Conservation (phyloP, 2,888 invertebrate species). For the Erebia epiphron region DNA sequence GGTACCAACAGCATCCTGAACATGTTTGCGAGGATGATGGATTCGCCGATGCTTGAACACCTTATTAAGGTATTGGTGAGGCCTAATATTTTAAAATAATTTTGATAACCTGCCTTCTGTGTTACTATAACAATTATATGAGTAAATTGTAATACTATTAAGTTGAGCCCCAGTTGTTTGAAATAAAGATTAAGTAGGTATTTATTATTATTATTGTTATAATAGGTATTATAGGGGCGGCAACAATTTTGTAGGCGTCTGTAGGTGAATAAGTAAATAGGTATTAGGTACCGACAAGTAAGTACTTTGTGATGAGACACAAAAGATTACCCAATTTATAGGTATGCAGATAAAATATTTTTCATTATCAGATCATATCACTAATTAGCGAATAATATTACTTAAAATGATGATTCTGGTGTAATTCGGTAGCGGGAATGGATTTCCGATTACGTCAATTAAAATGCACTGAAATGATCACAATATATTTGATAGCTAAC, state of each 20-base stretch:
- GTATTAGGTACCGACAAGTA: neutral
- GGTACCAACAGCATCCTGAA: no score
- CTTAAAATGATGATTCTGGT: constrained; percentile 13
- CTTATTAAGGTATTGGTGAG: no score
- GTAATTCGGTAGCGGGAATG: constrained; percentile 35
- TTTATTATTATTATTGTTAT: no score
- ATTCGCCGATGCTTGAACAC: no score
- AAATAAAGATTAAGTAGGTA: no score
- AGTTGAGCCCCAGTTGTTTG: no score
- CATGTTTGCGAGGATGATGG: no score
- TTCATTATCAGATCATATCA: constrained; percentile 32
- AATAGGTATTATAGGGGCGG: neutral
- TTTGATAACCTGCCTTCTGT: no score
- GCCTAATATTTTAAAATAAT: no score
- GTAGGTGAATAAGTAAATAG: neutral
- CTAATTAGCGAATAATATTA: constrained; percentile 24
- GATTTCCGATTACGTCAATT: constrained; percentile 20
- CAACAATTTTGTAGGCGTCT: neutral
- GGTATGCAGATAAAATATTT: constrained; percentile 24
- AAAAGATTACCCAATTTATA: constrained; percentile 25
- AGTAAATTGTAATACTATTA: no score
- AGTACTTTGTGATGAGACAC: constrained; percentile 26
- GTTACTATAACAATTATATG: no score
- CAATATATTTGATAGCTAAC: neutral
- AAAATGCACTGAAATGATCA: constrained; percentile 15